Percentiles rank a stretch among this genome's conserved stretches.
Conservation (phyloP, 2,888 invertebrate genomes). For the Aporophyla lueneburgensis region DNA sequence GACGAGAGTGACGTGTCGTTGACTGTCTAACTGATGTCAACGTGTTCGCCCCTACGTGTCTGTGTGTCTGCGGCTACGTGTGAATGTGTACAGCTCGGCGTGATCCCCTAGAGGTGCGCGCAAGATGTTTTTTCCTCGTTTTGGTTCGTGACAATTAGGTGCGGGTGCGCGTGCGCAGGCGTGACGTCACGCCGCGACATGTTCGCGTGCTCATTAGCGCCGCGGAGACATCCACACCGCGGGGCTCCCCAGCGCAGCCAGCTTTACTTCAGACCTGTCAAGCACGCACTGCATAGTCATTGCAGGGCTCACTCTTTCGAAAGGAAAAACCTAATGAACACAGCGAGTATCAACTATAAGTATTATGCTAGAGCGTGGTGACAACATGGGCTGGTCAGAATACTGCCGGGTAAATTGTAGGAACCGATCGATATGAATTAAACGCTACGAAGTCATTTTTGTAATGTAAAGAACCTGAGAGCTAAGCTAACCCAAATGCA, state of each 20-base stretch:
- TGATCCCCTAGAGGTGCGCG: slow-evolving; percentile 1
- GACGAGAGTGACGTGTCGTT: background rate
- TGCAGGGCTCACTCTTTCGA: background rate
- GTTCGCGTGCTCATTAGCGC: slow-evolving; percentile 60
- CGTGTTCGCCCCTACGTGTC: background rate
- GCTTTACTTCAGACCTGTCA: slow-evolving; percentile 13
- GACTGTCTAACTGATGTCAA: background rate
- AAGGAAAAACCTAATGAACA: background rate
- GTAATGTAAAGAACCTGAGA: background rate
- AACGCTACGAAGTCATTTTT: background rate
- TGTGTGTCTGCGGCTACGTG: background rate
- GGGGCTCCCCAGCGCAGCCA: background rate
- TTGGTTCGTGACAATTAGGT: slow-evolving; percentile 70
- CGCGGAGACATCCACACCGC: slow-evolving; percentile 8
- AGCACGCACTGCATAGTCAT: background rate
- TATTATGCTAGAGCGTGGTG: background rate
- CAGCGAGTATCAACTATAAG: background rate
- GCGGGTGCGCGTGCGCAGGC: slow-evolving; percentile 53
- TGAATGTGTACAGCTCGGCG: slow-evolving; percentile 1
- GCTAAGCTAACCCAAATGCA: background rate
- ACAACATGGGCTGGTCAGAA: background rate
- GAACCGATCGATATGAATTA: background rate
- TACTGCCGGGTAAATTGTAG: background rate
- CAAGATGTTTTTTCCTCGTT: slow-evolving; percentile 47
- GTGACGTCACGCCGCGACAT: slow-evolving; percentile 50